Conservation (phyloP, 2,113 vertebrate genomes). For the Laticauda colubrina region DNA sequence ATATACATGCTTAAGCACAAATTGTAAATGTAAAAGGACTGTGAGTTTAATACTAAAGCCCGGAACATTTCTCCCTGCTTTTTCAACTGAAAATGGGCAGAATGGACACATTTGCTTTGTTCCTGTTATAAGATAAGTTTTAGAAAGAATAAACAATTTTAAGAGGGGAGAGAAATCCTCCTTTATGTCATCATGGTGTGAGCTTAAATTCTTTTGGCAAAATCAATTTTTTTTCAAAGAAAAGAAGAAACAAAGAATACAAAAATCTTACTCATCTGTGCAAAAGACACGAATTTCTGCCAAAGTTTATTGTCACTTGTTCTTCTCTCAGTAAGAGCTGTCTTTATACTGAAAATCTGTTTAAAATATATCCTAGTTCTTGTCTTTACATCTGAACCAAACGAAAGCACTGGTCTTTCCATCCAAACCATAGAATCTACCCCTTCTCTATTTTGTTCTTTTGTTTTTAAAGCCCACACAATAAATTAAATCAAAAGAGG, state of each 20-base stretch:
- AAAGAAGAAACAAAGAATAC: neutral
- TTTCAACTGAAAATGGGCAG: neutral
- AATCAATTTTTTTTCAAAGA: constrained; percentile 23
- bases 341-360: constrained; percentile 29
- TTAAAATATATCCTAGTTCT: constrained; percentile 39
- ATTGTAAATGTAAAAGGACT: neutral
- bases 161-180: constrained; percentile 44
- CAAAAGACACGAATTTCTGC: constrained; percentile 35
- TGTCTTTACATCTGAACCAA: constrained; percentile 31
- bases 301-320: neutral
- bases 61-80: too few relatives aligned
- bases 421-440: neutral
- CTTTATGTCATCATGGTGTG: constrained; percentile 24
- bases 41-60: neutral
- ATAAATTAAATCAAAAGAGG: constrained; percentile 2
- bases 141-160: neutral
- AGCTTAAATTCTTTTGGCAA: constrained; percentile 11
- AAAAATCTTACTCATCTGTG: constrained; percentile 41
- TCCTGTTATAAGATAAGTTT: constrained; percentile 21
- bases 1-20: neutral
- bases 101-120: neutral
- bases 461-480: constrained; percentile 17
- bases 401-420: neutral
- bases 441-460: neutral
- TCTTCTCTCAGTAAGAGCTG: constrained; percentile 23